A percentile compares a stretch with the other conserved stretches of the same genome.
Conservation (phyloP, 2,888 invertebrate genomes). For the Drosophila pseudotakahashii region DNA sequence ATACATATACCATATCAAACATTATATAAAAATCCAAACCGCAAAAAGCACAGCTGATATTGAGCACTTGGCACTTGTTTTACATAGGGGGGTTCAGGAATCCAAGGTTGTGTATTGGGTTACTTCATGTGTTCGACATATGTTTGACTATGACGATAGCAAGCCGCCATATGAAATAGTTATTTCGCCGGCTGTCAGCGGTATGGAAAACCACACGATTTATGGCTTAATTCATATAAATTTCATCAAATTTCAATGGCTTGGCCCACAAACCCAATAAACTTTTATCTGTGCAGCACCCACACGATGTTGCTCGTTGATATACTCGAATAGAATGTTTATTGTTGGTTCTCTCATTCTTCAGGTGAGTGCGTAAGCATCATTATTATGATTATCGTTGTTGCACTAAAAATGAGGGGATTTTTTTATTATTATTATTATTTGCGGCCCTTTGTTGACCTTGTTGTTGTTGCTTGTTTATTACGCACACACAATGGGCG, state of each 20-base stretch:
- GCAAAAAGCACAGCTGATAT: conserved; percentile 10
- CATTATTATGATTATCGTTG: conserved; percentile 22
- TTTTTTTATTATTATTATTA: conserved; percentile 37
- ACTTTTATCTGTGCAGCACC: conserved; percentile 40
- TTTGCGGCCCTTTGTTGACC: conserved; percentile 43
- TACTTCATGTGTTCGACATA: conserved; percentile 35
- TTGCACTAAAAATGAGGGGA: conserved; percentile 31
- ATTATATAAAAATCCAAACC: conserved; percentile 17
- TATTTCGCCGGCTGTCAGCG: conserved; percentile 7
- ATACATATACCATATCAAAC: not conserved
- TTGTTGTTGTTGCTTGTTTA: conserved; percentile 39
- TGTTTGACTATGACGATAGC: conserved; percentile 2
- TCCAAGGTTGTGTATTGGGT: conserved; percentile 48
- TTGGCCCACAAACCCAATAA: conserved; percentile 34
- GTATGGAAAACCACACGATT: conserved; percentile 20
- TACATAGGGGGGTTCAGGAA: not conserved
- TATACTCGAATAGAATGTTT: conserved; percentile 6
- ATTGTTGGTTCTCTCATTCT: conserved; percentile 42
- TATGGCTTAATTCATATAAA: conserved; percentile 8
- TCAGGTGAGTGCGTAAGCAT: conserved; percentile 23
- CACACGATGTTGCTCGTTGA: conserved; percentile 22
- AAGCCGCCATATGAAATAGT: conserved; percentile 3
- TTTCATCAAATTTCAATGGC: conserved; percentile 14
- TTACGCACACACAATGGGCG: conserved; percentile 35
- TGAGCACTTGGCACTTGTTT: conserved; percentile 12